These are phyloP conservation scores for Drosophila azteca DNA, from an alignment of 1,140 invertebrate species.

Conservation along the genomic window DNA sequence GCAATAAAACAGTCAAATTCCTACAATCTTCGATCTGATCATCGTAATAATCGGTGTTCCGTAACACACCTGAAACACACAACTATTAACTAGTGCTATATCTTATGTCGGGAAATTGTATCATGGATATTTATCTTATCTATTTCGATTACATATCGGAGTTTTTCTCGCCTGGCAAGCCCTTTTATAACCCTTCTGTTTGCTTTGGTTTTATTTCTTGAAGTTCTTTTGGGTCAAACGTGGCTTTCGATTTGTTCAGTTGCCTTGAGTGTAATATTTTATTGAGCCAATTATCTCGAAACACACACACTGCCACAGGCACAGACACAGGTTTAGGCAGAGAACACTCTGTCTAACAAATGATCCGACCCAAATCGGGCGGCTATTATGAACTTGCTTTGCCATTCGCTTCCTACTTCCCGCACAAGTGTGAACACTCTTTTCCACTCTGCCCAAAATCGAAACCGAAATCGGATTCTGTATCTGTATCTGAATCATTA, in stretches of 20 bases:
- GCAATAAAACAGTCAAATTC: slow-evolving; percentile 33
- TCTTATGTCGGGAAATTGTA: slow-evolving; percentile 7
- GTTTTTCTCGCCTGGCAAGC: slow-evolving; percentile 15
- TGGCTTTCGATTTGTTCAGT: slow-evolving; percentile 34
- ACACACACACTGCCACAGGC: no score
- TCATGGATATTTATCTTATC: slow-evolving; percentile 22
- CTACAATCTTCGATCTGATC: slow-evolving; percentile 22
- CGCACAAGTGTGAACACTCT: slow-evolving; percentile 46
- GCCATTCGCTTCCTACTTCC: slow-evolving; percentile 43
- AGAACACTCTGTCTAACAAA: slow-evolving; percentile 39
- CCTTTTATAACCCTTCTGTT: slow-evolving; percentile 36
- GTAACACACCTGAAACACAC: neutral
- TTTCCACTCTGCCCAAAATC: slow-evolving; percentile 18
- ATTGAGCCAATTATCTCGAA: slow-evolving; percentile 54
- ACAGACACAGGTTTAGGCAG: neutral
- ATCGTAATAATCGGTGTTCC: slow-evolving; percentile 14
- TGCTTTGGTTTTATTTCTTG: slow-evolving; percentile 19
- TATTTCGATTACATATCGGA: slow-evolving; percentile 23
- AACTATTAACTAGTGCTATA: neutral
- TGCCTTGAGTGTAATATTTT: slow-evolving; percentile 51
- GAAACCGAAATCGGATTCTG: slow-evolving; percentile 44
- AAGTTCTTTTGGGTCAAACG: slow-evolving; percentile 45
- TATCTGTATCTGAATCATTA: slow-evolving; percentile 60
- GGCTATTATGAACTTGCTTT: slow-evolving; percentile 56
- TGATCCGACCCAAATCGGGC: slow-evolving; percentile 58